Conservation (phyloP, 2,797 vertebrate species). For the Smutsia temminckii region DNA sequence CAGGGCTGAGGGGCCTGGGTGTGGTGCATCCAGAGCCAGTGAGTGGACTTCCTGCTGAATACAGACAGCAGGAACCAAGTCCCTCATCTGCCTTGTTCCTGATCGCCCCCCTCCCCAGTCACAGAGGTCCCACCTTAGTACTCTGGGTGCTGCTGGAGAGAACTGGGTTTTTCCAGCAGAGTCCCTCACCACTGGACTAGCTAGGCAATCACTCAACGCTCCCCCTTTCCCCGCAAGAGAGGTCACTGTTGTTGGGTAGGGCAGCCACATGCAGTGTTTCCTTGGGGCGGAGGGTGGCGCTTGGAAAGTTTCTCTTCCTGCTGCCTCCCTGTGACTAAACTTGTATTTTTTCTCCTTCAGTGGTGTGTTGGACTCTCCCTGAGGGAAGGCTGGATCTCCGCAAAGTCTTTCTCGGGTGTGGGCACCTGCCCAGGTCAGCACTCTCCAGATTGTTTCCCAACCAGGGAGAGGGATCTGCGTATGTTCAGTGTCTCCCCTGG, state of each 20-base stretch:
- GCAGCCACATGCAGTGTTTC: background rate
- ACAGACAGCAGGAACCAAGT: background rate
- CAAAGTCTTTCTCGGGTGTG: background rate
- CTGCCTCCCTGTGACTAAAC: background rate
- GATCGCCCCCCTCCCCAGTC: background rate
- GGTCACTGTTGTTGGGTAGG: background rate
- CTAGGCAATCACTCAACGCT: too few relatives aligned
- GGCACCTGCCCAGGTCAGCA: background rate
- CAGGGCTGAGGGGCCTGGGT: background rate
- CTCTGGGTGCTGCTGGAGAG: background rate
- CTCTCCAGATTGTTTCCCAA: background rate
- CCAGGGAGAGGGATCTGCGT: background rate
- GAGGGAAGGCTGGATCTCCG: background rate
- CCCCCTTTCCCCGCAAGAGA: background rate
- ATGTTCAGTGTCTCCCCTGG: background rate
- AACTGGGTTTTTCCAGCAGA: background rate
- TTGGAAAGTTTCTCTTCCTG: background rate
- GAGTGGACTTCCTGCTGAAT: background rate
- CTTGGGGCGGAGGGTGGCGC: background rate
- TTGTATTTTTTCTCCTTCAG: background rate
- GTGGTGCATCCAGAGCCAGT: background rate
- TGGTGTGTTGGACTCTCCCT: background rate
- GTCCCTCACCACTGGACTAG: background rate
- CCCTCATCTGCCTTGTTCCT: background rate
- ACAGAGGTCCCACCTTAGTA: background rate